phyloP scores from a whole-genome alignment of 2,888 invertebrate species.

The Tenthredo amoena region DNA sequence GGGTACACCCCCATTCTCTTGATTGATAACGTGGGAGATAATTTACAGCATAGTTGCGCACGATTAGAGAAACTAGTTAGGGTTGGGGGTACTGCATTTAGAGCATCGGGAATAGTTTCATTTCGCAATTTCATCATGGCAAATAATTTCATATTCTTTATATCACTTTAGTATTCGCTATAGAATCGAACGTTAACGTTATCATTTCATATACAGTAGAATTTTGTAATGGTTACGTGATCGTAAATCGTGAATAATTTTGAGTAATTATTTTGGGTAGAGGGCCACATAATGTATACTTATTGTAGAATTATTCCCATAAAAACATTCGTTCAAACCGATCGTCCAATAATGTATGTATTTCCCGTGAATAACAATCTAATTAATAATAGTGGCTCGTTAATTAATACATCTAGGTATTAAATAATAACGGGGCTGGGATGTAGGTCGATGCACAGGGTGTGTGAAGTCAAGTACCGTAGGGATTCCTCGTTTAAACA shows the following conservation, averaged over 20 bases:
- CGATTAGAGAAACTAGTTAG: conserved; percentile 33
- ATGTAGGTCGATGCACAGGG: conserved; percentile 35
- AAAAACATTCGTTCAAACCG: background rate
- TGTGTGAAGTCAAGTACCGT: conserved; percentile 45
- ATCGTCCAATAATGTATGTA: background rate
- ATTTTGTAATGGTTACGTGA: background rate
- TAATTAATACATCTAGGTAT: background rate
- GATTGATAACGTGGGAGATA: conserved; percentile 46
- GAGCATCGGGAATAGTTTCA: background rate
- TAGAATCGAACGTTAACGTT: background rate
- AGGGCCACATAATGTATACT: background rate
- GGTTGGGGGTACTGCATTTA: background rate
- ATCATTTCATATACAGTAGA: background rate
- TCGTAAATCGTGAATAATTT: background rate
- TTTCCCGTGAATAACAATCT: conserved; percentile 28
- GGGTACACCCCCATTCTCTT: conserved; percentile 31
- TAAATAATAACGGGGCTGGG: conserved; percentile 25
- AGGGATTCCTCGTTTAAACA: conserved; percentile 44
- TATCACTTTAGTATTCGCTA: background rate
- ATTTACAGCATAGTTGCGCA: conserved; percentile 35
- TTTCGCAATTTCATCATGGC: background rate
- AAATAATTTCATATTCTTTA: background rate
- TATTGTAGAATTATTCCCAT: background rate
- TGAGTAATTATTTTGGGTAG: background rate
- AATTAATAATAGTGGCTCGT: conserved; percentile 15